Percentiles rank a stretch among this genome's conserved stretches.
Evolutionary conservation across 2,888 invertebrate species (phyloP).

Genomic region (Metopia argyrocephala): DNA sequence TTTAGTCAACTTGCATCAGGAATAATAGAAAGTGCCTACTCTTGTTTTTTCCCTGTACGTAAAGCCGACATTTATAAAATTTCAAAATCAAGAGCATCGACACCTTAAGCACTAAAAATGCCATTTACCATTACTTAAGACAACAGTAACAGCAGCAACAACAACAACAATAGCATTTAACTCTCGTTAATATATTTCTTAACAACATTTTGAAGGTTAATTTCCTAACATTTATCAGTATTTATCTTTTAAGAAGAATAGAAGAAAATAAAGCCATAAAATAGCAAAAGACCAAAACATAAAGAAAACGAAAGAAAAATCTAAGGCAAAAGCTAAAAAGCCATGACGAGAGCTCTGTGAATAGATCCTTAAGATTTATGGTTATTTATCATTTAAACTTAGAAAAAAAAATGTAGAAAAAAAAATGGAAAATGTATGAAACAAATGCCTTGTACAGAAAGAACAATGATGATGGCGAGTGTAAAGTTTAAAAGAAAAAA

Average conservation of each 20-base stretch:
- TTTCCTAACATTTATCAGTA: slow-evolving; percentile 58
- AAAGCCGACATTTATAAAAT: not conserved
- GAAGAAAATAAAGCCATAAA: not conserved
- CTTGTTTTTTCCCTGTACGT: not conserved
- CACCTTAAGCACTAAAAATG: slow-evolving; percentile 17
- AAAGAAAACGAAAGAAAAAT: not conserved
- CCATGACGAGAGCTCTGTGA: not conserved
- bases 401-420: not conserved
- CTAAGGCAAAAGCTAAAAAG: not conserved
- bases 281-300: not conserved
- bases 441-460: not conserved
- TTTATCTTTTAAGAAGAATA: slow-evolving; percentile 7
- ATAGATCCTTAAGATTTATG: slow-evolving; percentile 22
- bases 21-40: no score
- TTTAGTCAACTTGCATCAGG: no score
- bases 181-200: slow-evolving; percentile 36
- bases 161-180: slow-evolving; percentile 18
- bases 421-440: not conserved
- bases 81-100: not conserved
- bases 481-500: slow-evolving; percentile 48
- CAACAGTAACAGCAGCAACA: not conserved
- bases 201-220: slow-evolving; percentile 55
- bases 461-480: slow-evolving; percentile 31
- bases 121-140: slow-evolving; percentile 6
- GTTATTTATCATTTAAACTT: slow-evolving; percentile 37